Conservation (phyloP, 2,797 vertebrate genomes). For the Xiphophorus birchmanni region DNA sequence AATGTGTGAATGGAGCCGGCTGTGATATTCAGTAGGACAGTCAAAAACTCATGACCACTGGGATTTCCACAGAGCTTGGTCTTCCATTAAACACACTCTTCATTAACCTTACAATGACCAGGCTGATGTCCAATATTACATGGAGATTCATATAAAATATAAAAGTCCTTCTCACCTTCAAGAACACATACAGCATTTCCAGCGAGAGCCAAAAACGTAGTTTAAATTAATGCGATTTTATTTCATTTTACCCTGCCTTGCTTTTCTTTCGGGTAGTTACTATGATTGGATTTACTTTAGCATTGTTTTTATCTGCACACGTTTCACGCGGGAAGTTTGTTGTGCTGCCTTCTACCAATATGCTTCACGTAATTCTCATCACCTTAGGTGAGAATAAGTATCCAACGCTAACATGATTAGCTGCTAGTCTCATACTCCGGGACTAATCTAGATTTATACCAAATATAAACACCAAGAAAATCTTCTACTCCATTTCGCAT, state of each 20-base stretch:
- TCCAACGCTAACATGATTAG: neutral
- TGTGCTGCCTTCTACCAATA: neutral
- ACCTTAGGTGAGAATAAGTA: neutral
- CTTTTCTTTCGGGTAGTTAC: neutral
- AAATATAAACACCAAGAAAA: neutral
- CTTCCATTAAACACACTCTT: neutral
- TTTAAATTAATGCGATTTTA: neutral
- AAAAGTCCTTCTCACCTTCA: neutral
- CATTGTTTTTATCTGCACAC: neutral
- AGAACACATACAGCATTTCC: no score
- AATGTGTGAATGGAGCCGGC: neutral
- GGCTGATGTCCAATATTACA: neutral
- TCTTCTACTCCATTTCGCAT: neutral
- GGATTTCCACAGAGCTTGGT: neutral
- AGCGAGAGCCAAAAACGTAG: neutral
- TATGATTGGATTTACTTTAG: neutral
- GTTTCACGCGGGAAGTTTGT: neutral
- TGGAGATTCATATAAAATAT: neutral
- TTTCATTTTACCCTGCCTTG: neutral
- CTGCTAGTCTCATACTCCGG: neutral
- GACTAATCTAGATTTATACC: neutral
- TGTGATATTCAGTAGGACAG: neutral
- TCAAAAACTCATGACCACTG: neutral
- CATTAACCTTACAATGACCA: neutral
- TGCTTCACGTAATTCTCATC: neutral